A percentile compares a stretch with the other conserved stretches of the same genome.
These are phyloP conservation scores for Geodia barretti DNA, from an alignment of 37 sponge, comb jelly and placozoan species.

Conservation along the genomic window DNA sequence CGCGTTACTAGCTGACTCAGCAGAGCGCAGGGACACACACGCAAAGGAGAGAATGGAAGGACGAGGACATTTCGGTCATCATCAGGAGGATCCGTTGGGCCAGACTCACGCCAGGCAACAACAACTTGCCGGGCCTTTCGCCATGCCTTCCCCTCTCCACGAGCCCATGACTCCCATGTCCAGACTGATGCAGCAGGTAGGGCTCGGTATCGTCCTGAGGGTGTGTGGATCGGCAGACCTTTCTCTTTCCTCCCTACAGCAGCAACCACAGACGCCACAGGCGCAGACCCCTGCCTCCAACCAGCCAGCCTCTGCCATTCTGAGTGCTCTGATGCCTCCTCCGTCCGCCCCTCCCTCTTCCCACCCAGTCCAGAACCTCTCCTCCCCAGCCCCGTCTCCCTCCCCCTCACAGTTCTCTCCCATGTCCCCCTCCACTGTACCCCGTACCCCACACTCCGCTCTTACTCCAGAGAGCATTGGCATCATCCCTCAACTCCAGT, in stretches of 20 bases:
- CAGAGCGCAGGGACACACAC: not conserved
- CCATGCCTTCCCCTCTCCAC: slow-evolving; percentile 59
- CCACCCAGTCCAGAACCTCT: slow-evolving; percentile 28
- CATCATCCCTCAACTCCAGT: slow-evolving; percentile 83
- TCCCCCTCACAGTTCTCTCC: slow-evolving; percentile 26
- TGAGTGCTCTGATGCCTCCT: slow-evolving; percentile 65
- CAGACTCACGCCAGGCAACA: not conserved
- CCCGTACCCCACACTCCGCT: slow-evolving; percentile 29
- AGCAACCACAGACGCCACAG: slow-evolving; percentile 25
- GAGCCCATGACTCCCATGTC: slow-evolving; percentile 74
- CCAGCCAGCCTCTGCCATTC: slow-evolving; percentile 1
- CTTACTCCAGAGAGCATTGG: slow-evolving; percentile 69
- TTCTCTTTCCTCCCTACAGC: not conserved
- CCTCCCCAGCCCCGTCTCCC: slow-evolving; percentile 18
- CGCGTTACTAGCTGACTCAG: slow-evolving; percentile 3
- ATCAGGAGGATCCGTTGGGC: not conserved
- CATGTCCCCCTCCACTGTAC: slow-evolving; percentile 22
- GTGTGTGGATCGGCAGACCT: not conserved
- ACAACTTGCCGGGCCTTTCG: slow-evolving; percentile 8
- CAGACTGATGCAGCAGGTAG: slow-evolving; percentile 53
- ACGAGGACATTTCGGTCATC: not conserved
- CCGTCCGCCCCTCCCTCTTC: slow-evolving; percentile 66
- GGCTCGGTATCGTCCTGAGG: too few relatives aligned
- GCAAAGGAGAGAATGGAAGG: not conserved
- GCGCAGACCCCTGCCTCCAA: slow-evolving; percentile 47